Base-by-base conservation (phyloP, 2,113 vertebrate genomes). In the Emydura subglobosa region DNA sequence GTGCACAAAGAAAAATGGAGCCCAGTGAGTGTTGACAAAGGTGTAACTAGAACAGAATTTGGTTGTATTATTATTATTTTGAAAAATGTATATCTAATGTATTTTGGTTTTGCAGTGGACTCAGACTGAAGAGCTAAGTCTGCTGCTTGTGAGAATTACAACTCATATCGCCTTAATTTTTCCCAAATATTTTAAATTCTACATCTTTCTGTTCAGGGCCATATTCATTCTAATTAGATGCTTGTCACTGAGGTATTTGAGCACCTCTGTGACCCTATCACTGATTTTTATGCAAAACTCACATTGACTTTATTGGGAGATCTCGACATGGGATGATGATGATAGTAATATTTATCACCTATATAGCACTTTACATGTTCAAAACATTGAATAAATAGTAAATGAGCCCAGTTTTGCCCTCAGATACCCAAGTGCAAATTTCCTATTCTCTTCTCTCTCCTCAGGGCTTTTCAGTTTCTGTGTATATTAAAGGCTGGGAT, bases 241-340 rank as follows among this genome's bases (percentile, higher is more conserved):
- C 17, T 91, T 12, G 42, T 85, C 72, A 19, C 29, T 54, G 29
- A 78, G 25, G 13, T 84, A 34, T 89, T 39, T 44, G 5, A 47
- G 31, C n/a, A 79, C 47, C 47, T 50, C 10, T 82, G 42, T 89
- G 55, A 51, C 57, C 93, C 65, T 90, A 47, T 47, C 86, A 27
- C 42, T 95, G 27, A 86, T 92, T 86, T 22, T 74, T 88, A 81
- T 39, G 31, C 27, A 88, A 42, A 83, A 83, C 91, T 94, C 88
- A 34, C 11, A 2, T 81, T 2, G 0, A 47, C 51, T 85, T 91
- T 54, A 39, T 1, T 65, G 25, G 53, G 39, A 92, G 87, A 88
- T 7, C 4, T 82, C 55, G 78, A 14, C 25, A 7, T 82, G 42
- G 2, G 78, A n/a, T 90, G 57, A 54, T 81, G 22, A 83, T 59